Base-by-base conservation (phyloP, 2,797 vertebrate species). In the Octomys mimax region DNA sequence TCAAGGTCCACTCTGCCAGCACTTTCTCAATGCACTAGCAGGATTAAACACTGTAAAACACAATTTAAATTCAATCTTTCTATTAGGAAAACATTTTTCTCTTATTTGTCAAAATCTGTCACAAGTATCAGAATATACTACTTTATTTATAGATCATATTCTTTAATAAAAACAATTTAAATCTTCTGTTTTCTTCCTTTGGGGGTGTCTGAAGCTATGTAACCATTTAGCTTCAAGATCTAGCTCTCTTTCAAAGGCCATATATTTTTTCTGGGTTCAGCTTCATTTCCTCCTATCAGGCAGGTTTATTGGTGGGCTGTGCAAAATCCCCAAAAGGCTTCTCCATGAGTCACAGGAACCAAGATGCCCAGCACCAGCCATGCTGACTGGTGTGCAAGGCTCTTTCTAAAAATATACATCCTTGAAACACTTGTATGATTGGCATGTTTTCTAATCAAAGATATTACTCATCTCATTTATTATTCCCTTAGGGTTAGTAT, bases 401-500 rank as follows among this genome's bases (percentile, higher is more conserved):
- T 49, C 75, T 52, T 94, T 78, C 62, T 85, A 71, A 91, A 96
- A 95, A 82, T 10, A 71, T 2, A 71, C 8, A n/a, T 87, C 61
- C 42, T 64, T 68, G 49, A 2, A 18, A n/a, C 61, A 75, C 68
- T 36, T n/a, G 42, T 31, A 24, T 5, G 71, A 95, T 10, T 94
- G 87, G 81, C 73, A 95, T 89, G 83, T 24, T 94, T 95, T 61
- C 22, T 14, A 0, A 6, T 28, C 52, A 61, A 80, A 92, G 91
- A 64, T 73, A 93, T 83, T 12, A 83, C 46, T 79, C 77, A 33
- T 66, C 42, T 84, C 95, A 97, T 95, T 88, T 33, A 19, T 49
- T 88, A 92, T 33, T 95, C 61, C n/a, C 71, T 62, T 11, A 86
- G 90, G 95, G 90, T 89, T 28, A 87, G 79, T 92, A 91, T 97